phyloP scores from a whole-genome alignment of 2,797 vertebrate species.

The Gymnopithys bicolor region DNA sequence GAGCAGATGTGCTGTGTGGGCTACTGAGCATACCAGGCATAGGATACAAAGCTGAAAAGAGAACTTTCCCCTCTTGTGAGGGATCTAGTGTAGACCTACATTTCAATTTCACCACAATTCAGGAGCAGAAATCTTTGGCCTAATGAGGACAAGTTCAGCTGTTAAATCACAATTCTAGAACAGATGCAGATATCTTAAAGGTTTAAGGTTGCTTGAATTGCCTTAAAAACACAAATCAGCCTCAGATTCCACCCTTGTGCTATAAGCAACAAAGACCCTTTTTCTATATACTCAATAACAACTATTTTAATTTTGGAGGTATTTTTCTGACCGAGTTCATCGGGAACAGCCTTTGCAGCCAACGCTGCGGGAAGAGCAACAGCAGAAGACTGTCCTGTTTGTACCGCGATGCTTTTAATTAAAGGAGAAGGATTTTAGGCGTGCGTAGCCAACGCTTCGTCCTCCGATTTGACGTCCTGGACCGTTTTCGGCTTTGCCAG shows the following conservation, averaged over 20 bases:
- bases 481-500: not conserved
- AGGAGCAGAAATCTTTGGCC: not conserved
- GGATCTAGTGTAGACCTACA: not conserved
- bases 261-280: not conserved
- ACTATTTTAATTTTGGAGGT: not conserved
- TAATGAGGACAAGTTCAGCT: not conserved
- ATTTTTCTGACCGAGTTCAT: not conserved
- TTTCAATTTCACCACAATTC: not conserved
- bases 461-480: not conserved
- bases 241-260: not conserved
- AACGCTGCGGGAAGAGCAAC: not conserved
- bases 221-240: not conserved
- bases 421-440: not conserved
- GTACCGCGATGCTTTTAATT: not conserved
- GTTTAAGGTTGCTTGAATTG: not conserved
- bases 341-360: not conserved
- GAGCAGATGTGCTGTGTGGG: not conserved
- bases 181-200: not conserved
- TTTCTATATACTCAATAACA: not conserved
- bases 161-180: not conserved
- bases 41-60: not conserved
- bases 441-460: rapidly evolving
- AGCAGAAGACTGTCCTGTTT: not conserved
- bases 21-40: not conserved
- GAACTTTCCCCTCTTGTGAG: not conserved